Percentiles rank a stretch among this genome's conserved stretches.
Conservation (phyloP, 2,888 invertebrate species). For the Liodrosophila aerea region DNA sequence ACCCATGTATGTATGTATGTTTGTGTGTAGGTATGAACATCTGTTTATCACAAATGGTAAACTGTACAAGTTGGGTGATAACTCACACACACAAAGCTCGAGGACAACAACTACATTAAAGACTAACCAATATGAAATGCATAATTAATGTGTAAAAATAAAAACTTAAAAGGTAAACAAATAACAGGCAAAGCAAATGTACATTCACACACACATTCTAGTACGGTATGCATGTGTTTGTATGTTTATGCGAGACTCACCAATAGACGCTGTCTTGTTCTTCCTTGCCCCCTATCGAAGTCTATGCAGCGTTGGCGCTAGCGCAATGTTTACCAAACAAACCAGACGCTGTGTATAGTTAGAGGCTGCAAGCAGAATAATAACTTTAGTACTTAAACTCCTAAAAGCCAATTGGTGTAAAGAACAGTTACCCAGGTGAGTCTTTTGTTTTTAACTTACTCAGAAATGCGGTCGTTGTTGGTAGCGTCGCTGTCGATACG, state of each 20-base stretch:
- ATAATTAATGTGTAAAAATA: neutral
- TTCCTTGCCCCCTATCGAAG: slow-evolving; percentile 20
- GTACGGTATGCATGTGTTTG: slow-evolving; percentile 9
- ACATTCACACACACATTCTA: slow-evolving; percentile 1
- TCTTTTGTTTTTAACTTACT: slow-evolving; percentile 38
- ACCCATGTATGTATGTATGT: slow-evolving; percentile 13
- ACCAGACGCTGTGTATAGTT: slow-evolving; percentile 17
- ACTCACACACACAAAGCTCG: neutral
- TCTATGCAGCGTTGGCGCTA: slow-evolving; percentile 12
- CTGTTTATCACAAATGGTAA: neutral
- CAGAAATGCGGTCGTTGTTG: slow-evolving; percentile 53
- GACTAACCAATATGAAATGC: neutral
- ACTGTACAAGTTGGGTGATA: neutral
- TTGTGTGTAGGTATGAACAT: neutral
- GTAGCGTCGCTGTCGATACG: slow-evolving; percentile 60
- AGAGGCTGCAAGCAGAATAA: slow-evolving; percentile 14
- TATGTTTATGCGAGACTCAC: slow-evolving; percentile 29
- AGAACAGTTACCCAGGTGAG: too few species aligned
- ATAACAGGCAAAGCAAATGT: slow-evolving; percentile 13
- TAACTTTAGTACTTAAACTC: neutral
- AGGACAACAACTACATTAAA: neutral
- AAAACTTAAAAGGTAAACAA: slow-evolving; percentile 4
- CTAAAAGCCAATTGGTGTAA: slow-evolving; percentile 3
- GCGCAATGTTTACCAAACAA: slow-evolving; percentile 49
- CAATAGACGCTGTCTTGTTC: slow-evolving; percentile 35